These are phyloP conservation scores for Acipenser oxyrinchus DNA, from an alignment of 2,797 vertebrate genomes.

Conservation along the genomic window DNA sequence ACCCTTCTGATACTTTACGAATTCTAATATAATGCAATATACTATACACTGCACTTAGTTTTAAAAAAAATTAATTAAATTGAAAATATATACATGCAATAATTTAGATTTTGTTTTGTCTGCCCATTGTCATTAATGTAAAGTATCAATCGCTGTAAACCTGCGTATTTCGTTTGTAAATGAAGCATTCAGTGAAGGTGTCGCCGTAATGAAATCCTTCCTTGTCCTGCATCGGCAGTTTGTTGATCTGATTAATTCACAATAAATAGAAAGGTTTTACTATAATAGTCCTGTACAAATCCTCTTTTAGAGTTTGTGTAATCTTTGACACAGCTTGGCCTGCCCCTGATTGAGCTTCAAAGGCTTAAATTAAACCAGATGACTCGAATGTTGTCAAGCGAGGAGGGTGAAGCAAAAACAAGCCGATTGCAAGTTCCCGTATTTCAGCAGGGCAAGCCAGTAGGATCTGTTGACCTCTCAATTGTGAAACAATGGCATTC, in stretches of 20 bases:
- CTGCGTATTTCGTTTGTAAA: too few species aligned
- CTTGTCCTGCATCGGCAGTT: too few species aligned
- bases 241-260: neutral
- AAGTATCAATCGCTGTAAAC: too few species aligned
- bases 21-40: too few species aligned
- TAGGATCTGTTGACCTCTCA: neutral
- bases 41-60: too few species aligned
- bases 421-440: neutral
- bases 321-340: neutral
- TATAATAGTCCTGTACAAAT: neutral
- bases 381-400: constrained; percentile 12
- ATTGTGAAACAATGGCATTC: neutral
- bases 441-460: neutral
- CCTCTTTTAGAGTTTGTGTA: neutral
- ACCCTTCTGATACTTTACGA: too few species aligned
- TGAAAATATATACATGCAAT: too few species aligned
- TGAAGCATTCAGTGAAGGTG: too few species aligned
- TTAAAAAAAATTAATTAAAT: too few species aligned
- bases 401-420: neutral
- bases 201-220: too few species aligned
- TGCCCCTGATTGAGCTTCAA: constrained; percentile 26
- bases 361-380: constrained; percentile 41
- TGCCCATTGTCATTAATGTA: too few species aligned
- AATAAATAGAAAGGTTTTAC: neutral
- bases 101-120: too few species aligned